Base-by-base conservation (phyloP, 2,888 invertebrate genomes). In the Scaeva pyrastri region DNA sequence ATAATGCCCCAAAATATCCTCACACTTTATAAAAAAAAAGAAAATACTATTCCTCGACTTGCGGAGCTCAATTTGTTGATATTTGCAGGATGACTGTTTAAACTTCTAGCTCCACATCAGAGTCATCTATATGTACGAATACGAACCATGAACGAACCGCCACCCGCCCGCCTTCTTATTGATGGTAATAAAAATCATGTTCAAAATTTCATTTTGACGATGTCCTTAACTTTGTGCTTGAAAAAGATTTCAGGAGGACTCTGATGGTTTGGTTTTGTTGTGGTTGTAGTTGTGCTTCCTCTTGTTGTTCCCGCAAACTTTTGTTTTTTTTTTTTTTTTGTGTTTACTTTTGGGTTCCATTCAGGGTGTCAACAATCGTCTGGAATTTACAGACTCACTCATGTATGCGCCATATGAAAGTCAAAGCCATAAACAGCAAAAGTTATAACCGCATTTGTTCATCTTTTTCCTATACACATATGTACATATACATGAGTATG, bases 1-100 rank as follows among this genome's bases (percentile, higher is more conserved):
- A 92, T 91, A 91, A 91, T 92, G 19, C 58, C 21, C 48, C 14
- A 39, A 58, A 91, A 92, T 91, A 90, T 89, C 89, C 90, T 90
- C 91, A 91, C 91, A 92, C 92, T 92, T 91, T 89, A 89, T 89
- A 87, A 81, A 84, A 75, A 80, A 55, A 64, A 66, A n/a, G n/a
- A n/a, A n/a, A n/a, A n/a, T n/a, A n/a, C n/a, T 11, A 19, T 72
- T 75, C 82, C 39, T n/a, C n/a, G n/a, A n/a, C n/a, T n/a, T n/a
- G n/a, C n/a, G n/a, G n/a, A n/a, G n/a, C n/a, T n/a, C n/a, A n/a
- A n/a, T n/a, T n/a, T n/a, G n/a, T n/a, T n/a, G n/a, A n/a, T n/a
- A n/a, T n/a, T n/a, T 55, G 23, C 6, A 7, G 62, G 72, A 43
- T 48, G 56, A 50, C 60, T 55, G 64, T 50, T 66, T 39, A 41